Conservation (phyloP, 2,797 vertebrate genomes). For the Xiphophorus birchmanni region DNA sequence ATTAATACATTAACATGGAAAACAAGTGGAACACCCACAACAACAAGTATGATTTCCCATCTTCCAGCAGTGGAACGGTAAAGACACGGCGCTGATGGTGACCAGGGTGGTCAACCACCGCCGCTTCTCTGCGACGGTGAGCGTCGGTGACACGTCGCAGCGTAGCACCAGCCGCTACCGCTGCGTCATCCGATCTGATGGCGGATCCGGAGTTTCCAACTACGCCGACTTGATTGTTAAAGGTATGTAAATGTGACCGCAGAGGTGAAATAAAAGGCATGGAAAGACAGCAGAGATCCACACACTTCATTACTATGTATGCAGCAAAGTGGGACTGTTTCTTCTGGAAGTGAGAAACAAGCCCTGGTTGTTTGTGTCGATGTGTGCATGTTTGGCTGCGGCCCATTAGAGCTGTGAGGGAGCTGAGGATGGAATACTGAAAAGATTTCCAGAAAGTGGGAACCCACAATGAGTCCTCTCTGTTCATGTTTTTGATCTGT, state of each 20-base stretch:
- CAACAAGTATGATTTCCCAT: neutral
- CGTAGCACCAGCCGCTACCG: constrained; percentile 94
- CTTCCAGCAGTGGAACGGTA: constrained; percentile 93
- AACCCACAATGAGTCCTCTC: constrained; percentile 47
- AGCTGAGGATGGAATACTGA: constrained; percentile 58
- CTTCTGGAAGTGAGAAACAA: constrained; percentile 29
- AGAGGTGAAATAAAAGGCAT: neutral
- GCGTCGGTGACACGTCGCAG: constrained; percentile 92
- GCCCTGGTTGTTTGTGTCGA: constrained; percentile 18
- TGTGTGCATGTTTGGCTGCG: constrained; percentile 37
- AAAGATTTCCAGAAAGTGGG: constrained; percentile 45
- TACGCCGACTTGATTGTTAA: constrained; percentile 92
- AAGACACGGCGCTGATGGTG: constrained; percentile 93
- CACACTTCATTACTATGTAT: neutral
- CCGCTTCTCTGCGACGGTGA: constrained; percentile 93
- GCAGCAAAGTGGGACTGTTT: constrained; percentile 19
- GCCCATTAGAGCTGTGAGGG: constrained; percentile 51
- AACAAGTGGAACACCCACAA: neutral
- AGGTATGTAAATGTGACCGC: constrained; percentile 39
- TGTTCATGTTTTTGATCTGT: constrained; percentile 2
- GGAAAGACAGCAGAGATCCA: neutral
- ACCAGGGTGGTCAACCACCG: constrained; percentile 95
- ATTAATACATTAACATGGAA: neutral
- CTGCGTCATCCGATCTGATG: constrained; percentile 93
- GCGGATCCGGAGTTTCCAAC: constrained; percentile 94